Percentiles rank a stretch among this genome's conserved stretches.
Conservation (phyloP, 1,140 invertebrate species). For the Calephelis nemesis region DNA sequence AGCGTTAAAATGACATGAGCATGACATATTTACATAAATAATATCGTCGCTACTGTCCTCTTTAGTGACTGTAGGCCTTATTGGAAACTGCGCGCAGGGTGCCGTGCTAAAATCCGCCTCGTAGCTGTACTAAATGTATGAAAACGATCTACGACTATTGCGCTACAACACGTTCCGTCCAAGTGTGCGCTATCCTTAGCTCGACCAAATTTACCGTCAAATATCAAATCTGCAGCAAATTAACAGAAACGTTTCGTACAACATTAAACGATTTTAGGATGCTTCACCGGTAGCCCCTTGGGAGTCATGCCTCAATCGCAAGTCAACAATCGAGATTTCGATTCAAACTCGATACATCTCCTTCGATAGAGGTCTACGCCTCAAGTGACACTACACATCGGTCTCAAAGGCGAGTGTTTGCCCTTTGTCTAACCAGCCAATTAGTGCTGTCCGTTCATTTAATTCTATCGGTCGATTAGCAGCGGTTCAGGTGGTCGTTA, state of each 20-base stretch:
- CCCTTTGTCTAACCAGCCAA: constrained; percentile 75
- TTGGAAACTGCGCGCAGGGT: no score
- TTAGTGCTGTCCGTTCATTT: constrained; percentile 74
- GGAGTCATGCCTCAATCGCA: constrained; percentile 29
- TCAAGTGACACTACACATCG: constrained; percentile 71
- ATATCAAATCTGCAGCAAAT: neutral
- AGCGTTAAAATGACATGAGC: no score
- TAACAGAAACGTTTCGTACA: neutral
- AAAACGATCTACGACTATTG: no score
- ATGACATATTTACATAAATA: no score
- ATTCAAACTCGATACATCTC: constrained; percentile 31
- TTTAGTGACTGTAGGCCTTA: no score
- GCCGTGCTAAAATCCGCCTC: no score
- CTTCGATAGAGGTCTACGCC: constrained; percentile 47
- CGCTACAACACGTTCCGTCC: no score
- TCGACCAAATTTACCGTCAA: neutral
- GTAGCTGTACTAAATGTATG: no score
- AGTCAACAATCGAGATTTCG: constrained; percentile 34
- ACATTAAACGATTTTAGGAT: neutral
- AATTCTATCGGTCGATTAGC: constrained; percentile 76
- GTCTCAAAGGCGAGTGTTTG: constrained; percentile 74
- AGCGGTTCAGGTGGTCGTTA: constrained; percentile 64
- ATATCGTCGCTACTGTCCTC: no score
- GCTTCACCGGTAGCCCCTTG: constrained; percentile 13
- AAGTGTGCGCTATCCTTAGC: no score